Evolutionary conservation across 2,113 vertebrate species (phyloP).

Genomic region (Anhinga rufa): DNA sequence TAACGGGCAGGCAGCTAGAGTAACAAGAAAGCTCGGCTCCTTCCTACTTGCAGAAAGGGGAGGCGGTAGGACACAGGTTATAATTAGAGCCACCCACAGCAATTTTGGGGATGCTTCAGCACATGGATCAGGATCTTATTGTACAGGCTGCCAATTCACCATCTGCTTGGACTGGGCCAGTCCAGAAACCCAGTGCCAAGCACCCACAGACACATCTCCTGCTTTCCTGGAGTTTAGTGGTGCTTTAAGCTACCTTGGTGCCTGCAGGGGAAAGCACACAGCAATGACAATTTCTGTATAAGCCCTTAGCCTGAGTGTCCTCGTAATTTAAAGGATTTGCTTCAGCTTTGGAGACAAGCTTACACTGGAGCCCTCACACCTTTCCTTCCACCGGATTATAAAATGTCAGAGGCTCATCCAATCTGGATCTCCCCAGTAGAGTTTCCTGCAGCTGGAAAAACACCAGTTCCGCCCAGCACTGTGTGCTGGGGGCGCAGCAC

Average conservation of each 20-base stretch:
- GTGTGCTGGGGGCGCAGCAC: fast-evolving
- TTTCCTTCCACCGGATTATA: neutral
- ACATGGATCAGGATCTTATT: neutral
- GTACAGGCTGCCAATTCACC: neutral
- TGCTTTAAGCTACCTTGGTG: neutral
- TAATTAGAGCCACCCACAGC: conserved; percentile 58
- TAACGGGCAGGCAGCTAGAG: conserved; percentile 22
- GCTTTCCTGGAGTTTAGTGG: neutral
- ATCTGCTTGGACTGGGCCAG: neutral
- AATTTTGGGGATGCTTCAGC: conserved; percentile 39
- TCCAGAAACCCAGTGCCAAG: neutral
- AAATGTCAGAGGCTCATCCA: neutral
- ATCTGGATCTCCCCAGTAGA: neutral
- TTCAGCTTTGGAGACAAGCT: neutral
- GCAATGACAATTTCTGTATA: neutral
- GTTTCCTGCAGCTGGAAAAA: neutral
- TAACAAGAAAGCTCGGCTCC: neutral
- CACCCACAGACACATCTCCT: neutral
- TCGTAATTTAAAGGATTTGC: neutral
- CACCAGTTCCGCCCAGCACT: neutral
- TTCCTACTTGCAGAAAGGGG: conserved; percentile 14
- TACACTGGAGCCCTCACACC: neutral
- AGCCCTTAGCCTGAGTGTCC: neutral
- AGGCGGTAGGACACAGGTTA: conserved; percentile 12
- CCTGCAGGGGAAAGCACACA: neutral